Evolutionary conservation across 2,888 invertebrate species (phyloP), one percentile per base, ranked within the genome.

Genomic region (Electrophaes corylata): DNA sequence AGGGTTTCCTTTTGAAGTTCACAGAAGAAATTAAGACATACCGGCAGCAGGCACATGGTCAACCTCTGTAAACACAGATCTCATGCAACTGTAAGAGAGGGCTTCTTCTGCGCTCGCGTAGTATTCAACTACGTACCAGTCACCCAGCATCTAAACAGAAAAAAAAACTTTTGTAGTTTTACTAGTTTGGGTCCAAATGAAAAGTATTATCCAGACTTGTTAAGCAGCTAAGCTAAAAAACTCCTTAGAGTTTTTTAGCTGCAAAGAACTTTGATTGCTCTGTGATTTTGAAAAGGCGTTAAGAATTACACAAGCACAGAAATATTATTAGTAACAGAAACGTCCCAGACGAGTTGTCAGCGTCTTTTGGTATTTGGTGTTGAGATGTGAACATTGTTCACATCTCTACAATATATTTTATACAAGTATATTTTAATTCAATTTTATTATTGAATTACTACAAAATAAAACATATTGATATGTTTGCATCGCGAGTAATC

Each of bases 61-160:
- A 35, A 90, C 92, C 61, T 91, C 84, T 2, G 94, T 93, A 69
- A 96, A 94, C 45, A 95, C 94, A 0, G 96, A 95, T 65, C 94
- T 92, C 97, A 97, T 97, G 75, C 97, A 97, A 73, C 96, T 94
- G 81, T 97, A 97, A 4, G 96, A 95, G 6, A 96, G 92, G 2
- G 96, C 95, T 86, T 97, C 97, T 83, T 97, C 97, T 0, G 96
- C 96, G 78, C 96, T 97, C 1, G 97, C 97, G 77, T 96, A 97
- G 85, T 97, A 97, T 77, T 97, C 96, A 14, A 97, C 95, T 40
- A 97, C 96, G 84, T 93, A 96, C 97, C 97, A 97, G 64, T 93
- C 93, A 8, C 97, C 97, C 70, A 97, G 90, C 91, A 97, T 93
- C 96, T 96, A 81, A 19, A 77, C 78, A 5, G 5, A 5, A 35